Evolutionary conservation across 2,797 vertebrate genomes (phyloP).

Genomic region (Enteromius thamalakanensis): DNA sequence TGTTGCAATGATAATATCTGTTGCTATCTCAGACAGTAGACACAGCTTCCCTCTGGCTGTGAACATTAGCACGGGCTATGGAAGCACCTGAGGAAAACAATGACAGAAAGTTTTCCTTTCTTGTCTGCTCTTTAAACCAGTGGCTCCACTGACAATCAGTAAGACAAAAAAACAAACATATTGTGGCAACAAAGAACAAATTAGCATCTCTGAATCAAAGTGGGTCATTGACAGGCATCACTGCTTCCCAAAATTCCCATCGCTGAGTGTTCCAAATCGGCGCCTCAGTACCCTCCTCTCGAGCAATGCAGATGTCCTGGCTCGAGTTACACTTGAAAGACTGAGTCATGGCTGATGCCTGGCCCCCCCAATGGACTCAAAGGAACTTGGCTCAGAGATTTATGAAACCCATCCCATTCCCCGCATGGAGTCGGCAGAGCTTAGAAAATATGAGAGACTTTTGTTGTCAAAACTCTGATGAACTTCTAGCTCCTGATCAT

Average conservation of each 20-base stretch:
- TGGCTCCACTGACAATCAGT: constrained; percentile 1
- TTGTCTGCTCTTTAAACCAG: constrained; percentile 18
- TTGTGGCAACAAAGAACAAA: constrained; percentile 39
- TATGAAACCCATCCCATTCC: constrained; percentile 71
- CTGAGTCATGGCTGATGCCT: constrained; percentile 62
- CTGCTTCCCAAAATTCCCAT: constrained; percentile 44
- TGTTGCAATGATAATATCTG: constrained; percentile 67
- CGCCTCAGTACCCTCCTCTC: constrained; percentile 52
- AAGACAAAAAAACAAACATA: constrained; percentile 18
- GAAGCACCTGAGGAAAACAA: constrained; percentile 43
- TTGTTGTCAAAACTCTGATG: constrained; percentile 66
- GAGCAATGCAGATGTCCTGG: constrained; percentile 81
- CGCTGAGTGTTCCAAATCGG: constrained; percentile 37
- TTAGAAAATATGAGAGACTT: constrained; percentile 69
- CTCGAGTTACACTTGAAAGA: constrained; percentile 72
- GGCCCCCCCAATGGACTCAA: constrained; percentile 70
- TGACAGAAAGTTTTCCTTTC: constrained; percentile 54
- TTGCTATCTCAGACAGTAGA: constrained; percentile 63
- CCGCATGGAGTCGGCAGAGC: constrained; percentile 68
- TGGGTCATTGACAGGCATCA: constrained; percentile 45
- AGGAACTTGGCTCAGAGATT: constrained; percentile 72
- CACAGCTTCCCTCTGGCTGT: constrained; percentile 70
- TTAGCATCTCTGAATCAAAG: constrained; percentile 26
- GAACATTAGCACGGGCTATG: constrained; percentile 68
- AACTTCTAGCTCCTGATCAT: constrained; percentile 43